These are phyloP conservation scores for Nebria salina DNA, from an alignment of 2,888 invertebrate genomes.

Conservation along the genomic window DNA sequence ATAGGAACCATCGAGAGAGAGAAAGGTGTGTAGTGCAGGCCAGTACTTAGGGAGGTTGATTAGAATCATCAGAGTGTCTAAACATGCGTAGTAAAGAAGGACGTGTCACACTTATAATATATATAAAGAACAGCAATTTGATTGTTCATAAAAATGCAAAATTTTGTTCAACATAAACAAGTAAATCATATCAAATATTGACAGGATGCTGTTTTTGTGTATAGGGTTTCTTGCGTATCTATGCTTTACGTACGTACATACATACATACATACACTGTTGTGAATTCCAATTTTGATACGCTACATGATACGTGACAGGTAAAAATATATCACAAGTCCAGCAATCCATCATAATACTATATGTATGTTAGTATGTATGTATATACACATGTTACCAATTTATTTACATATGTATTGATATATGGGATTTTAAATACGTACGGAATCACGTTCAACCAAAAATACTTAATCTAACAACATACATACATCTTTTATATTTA, in stretches of 20 bases:
- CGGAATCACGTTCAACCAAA: no score
- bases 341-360: neutral
- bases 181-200: neutral
- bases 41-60: neutral
- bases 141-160: neutral
- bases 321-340: conserved; percentile 11
- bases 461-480: no score
- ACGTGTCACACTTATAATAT: no score
- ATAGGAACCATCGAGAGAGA: neutral
- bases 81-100: no score
- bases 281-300: neutral
- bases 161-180: neutral
- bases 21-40: neutral
- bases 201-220: neutral
- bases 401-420: neutral
- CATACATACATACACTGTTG: neutral
- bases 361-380: neutral
- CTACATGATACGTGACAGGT: conserved; percentile 12
- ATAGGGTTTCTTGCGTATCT: neutral
- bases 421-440: neutral
- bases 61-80: no score
- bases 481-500: no score
- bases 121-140: neutral
- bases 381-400: neutral
- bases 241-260: no score